Percentiles rank a stretch among this genome's conserved stretches.
phyloP scores from a whole-genome alignment of 2,113 vertebrate species.

The Athene cunicularia region DNA sequence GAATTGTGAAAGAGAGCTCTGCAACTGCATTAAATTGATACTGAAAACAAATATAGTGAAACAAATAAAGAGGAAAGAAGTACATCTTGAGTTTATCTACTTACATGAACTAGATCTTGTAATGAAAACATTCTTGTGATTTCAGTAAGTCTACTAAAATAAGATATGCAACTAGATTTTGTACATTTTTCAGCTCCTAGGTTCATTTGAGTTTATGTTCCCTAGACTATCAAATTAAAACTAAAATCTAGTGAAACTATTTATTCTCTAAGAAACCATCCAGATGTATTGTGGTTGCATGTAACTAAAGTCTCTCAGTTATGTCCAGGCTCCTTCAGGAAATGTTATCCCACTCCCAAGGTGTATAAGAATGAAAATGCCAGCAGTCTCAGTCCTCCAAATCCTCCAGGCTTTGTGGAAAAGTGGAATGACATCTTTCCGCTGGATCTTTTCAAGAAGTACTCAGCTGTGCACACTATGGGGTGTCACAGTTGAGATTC shows the following conservation, averaged over 20 bases:
- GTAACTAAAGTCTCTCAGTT: neutral
- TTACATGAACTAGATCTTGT: neutral
- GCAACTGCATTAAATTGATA: neutral
- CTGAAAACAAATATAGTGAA: neutral
- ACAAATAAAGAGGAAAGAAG: neutral
- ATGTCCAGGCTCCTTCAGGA: neutral
- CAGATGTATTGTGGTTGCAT: neutral
- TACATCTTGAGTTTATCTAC: neutral
- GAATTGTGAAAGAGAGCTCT: neutral
- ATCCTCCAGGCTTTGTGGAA: neutral
- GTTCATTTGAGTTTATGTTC: neutral
- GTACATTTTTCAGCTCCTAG: neutral
- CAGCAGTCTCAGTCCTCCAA: neutral
- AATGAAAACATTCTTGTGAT: neutral
- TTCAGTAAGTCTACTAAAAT: neutral
- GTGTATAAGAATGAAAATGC: neutral
- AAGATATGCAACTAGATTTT: neutral
- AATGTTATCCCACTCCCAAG: neutral
- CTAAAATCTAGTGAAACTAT: neutral
- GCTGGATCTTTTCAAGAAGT: neutral
- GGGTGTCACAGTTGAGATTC: neutral
- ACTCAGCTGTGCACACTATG: neutral
- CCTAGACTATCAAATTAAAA: neutral
- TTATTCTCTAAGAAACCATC: neutral
- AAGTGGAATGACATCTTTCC: neutral